Evolutionary conservation across 2,797 vertebrate species (phyloP).

Genomic region (Pitangus sulphuratus): DNA sequence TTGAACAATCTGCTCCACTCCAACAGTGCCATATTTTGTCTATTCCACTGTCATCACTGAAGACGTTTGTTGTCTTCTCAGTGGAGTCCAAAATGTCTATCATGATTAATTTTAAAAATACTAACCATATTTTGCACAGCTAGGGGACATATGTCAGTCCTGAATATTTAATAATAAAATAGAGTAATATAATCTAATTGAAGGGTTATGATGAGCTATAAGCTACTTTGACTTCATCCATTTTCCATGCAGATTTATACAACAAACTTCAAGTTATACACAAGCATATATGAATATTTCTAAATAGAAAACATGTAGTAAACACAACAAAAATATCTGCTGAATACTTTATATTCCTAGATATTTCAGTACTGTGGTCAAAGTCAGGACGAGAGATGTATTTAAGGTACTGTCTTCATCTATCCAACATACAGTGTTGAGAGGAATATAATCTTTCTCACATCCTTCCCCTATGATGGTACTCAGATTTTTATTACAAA

Average conservation of each 20-base stretch:
- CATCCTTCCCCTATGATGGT: not conserved
- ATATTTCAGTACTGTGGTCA: not conserved
- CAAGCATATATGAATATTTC: not conserved
- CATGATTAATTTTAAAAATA: not conserved
- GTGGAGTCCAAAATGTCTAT: not conserved
- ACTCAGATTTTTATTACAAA: not conserved
- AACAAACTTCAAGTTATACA: not conserved
- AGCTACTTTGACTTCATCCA: not conserved
- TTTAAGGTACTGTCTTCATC: not conserved
- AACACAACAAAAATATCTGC: not conserved
- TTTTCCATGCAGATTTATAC: not conserved
- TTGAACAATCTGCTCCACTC: slow-evolving; percentile 33
- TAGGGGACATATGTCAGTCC: not conserved
- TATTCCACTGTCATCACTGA: not conserved
- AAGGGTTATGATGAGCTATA: not conserved
- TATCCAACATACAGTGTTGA: not conserved
- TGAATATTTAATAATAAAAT: not conserved
- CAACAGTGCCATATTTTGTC: slow-evolving; percentile 19
- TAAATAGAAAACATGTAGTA: not conserved
- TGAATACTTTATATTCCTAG: not conserved
- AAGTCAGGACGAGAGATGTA: not conserved
- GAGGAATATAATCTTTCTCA: not conserved
- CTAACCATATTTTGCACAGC: not conserved
- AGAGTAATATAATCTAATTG: not conserved
- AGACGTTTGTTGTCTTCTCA: not conserved